phyloP scores from a whole-genome alignment of 2,888 invertebrate species.

The Campaea margaritaria region DNA sequence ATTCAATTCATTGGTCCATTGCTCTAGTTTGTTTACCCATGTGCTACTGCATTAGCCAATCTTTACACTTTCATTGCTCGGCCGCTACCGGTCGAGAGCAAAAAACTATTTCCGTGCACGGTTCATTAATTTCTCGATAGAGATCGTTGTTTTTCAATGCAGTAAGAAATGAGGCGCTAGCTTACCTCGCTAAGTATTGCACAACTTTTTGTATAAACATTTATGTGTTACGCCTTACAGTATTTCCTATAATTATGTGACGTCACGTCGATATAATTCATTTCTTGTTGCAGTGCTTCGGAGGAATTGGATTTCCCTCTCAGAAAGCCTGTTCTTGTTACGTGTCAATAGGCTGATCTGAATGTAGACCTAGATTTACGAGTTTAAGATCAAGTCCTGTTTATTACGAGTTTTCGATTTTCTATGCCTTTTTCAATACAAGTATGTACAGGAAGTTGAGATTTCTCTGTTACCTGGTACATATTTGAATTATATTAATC shows the following conservation, averaged over 20 bases:
- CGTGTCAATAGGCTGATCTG: conserved; percentile 14
- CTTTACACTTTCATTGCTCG: conserved; percentile 43
- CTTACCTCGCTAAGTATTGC: conserved; percentile 44
- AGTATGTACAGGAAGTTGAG: neutral
- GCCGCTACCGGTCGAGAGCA: conserved; percentile 43
- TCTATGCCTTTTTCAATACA: neutral
- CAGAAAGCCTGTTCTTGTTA: conserved; percentile 24
- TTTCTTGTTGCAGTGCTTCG: conserved; percentile 39
- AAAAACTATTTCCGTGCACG: conserved; percentile 59
- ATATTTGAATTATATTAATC: neutral
- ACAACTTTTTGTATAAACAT: conserved; percentile 49
- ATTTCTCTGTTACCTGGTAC: neutral
- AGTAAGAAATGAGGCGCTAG: conserved; percentile 37
- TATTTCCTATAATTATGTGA: conserved; percentile 47
- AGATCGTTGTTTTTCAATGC: conserved; percentile 34
- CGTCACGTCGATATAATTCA: conserved; percentile 39
- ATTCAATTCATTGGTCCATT: neutral
- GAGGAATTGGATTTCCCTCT: conserved; percentile 40
- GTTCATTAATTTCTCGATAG: conserved; percentile 60
- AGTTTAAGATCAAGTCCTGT: conserved; percentile 10
- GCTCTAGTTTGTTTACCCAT: conserved; percentile 12
- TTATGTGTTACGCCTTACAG: conserved; percentile 39
- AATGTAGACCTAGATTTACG: conserved; percentile 21
- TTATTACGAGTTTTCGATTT: neutral
- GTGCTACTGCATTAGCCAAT: conserved; percentile 16